Evolutionary conservation across 2,113 vertebrate species (phyloP).

Genomic region (Rhynchomys soricoides): DNA sequence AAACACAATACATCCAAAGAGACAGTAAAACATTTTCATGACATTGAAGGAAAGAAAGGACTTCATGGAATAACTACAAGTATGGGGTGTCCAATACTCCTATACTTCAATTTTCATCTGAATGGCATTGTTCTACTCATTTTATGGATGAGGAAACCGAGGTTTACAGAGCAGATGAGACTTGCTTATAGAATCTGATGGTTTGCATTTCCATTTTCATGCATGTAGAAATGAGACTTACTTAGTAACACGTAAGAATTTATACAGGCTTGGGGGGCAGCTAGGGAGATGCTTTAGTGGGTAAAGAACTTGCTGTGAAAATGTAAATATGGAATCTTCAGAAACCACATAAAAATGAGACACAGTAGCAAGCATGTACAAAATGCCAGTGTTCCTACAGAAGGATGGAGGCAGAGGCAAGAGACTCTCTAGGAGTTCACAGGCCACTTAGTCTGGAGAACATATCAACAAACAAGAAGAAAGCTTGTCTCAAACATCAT

Average conservation of each 20-base stretch:
- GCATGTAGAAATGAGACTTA: not conserved
- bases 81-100: not conserved
- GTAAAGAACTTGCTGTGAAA: not conserved
- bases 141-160: conserved; percentile 17
- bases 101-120: not conserved
- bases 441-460: not conserved
- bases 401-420: too few relatives aligned
- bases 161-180: not conserved
- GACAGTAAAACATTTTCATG: not conserved
- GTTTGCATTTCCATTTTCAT: not conserved
- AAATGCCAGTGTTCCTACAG: not conserved
- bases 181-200: not conserved
- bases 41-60: not conserved
- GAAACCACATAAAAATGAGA: not conserved
- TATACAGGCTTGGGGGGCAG: not conserved
- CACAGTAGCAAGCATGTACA: not conserved
- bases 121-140: not conserved
- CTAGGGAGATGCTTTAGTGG: not conserved
- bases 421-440: not conserved
- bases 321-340: not conserved
- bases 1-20: not conserved
- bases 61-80: not conserved
- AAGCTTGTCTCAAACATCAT: not conserved
- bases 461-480: not conserved
- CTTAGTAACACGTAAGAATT: not conserved